Evolutionary conservation across 92 coral and sea anemone genomes (phyloP), one percentile per base, ranked within the genome.

Genomic region (Pocillopora meandrina): DNA sequence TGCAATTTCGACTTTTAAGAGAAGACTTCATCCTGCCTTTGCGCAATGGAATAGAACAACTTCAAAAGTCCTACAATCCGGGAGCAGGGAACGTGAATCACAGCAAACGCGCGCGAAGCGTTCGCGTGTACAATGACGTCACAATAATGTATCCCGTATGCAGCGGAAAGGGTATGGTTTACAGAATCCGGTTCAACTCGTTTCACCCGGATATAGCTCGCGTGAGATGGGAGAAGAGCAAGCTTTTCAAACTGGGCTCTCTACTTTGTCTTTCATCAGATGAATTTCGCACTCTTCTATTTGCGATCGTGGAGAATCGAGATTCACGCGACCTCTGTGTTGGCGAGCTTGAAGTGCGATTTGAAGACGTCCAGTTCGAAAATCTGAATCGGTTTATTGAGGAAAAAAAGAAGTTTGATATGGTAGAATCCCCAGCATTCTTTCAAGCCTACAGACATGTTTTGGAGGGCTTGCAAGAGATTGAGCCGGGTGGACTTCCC

Each of bases 231-330:
- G 85, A 80, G 15, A 91, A 79, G 63, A 80, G 90, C n/a, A 93
- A 89, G 47, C 79, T 88, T 13, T 84, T 95, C n/a, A 89, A 90
- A 76, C 85, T 62, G 77, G 98, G 98, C 31, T 82, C 93, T 3
- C 81, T 95, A 1, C 95, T 95, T 9, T 95, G 98, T 75, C 89
- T 95, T 19, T 88, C 95, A 67, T 55, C 90, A 6, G 92, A 93
- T 35, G 90, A 84, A 66, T 93, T 92, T 66, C 56, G 79, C 33
- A 91, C 72, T 59, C 61, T 87, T 6, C 71, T 85, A 52, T 91
- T 92, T 75, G 98, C 95, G 20, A 87, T 96, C 5, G 93, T 95
- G 2, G 95, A 95, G 82, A 85, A 93, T 69, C 96, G 98, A 21
- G 85, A 79, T n/a, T 62, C 85, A 8, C 56, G 36, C 6, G 79